Evolutionary conservation across 2,113 vertebrate genomes (phyloP).

Genomic region (Clarias gariepinus): DNA sequence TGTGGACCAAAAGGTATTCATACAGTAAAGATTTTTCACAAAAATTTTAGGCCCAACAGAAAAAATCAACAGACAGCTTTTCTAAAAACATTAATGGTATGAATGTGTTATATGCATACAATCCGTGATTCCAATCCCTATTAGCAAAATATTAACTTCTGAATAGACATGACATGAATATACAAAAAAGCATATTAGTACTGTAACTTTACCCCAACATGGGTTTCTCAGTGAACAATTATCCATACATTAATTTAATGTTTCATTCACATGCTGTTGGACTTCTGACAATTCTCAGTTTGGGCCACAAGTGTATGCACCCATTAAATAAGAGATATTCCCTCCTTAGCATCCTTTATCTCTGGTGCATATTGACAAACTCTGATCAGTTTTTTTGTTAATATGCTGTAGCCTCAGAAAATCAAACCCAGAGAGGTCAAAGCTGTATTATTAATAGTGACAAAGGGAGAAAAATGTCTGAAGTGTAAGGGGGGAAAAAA

Average conservation of each 20-base stretch:
- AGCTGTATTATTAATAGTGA: not conserved
- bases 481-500: not conserved
- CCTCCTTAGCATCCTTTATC: constrained; percentile 34
- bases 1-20: not conserved
- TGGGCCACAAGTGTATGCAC: constrained; percentile 11
- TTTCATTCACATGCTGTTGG: constrained; percentile 8
- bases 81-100: constrained; percentile 4
- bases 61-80: not conserved
- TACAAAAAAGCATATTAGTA: constrained; percentile 1
- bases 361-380: constrained; percentile 46
- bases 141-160: not conserved
- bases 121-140: not conserved
- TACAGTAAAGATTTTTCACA: not conserved
- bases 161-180: not conserved
- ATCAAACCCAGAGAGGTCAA: not conserved
- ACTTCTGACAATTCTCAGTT: constrained; percentile 6
- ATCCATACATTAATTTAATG: constrained; percentile 64
- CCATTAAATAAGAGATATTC: constrained; percentile 9
- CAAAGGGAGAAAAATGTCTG: not conserved
- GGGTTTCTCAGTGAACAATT: constrained; percentile 30
- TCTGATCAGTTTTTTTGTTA: not conserved
- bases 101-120: not conserved
- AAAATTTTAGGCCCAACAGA: not conserved
- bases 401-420: not conserved
- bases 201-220: constrained; percentile 39